phyloP scores from a whole-genome alignment of 1,140 invertebrate genomes.

The Aplysia californica region DNA sequence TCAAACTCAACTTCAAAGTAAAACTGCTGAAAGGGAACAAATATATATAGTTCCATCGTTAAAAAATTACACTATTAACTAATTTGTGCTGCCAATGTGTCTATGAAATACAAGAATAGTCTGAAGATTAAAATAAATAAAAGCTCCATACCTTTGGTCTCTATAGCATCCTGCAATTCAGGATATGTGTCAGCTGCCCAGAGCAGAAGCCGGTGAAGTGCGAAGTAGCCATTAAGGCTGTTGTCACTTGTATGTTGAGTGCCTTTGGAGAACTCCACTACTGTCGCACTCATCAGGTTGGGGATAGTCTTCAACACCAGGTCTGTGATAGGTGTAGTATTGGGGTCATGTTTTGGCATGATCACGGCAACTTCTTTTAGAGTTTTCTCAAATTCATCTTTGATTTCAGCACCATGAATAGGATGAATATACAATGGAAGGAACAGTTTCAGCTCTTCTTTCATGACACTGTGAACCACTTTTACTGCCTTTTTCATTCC shows the following conservation, averaged over 20 bases:
- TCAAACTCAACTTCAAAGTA: too few relatives aligned
- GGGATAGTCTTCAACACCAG: conserved; percentile 53
- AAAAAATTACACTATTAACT: too few relatives aligned
- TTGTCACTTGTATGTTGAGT: conserved; percentile 58
- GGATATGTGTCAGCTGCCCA: conserved; percentile 57
- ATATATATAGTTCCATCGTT: too few relatives aligned
- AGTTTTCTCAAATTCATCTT: conserved; percentile 41
- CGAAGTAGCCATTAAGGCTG: conserved; percentile 54
- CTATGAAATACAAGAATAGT: too few relatives aligned
- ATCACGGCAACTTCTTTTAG: conserved; percentile 42
- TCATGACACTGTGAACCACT: conserved; percentile 50
- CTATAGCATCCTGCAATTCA: conserved; percentile 31
- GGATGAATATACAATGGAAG: conserved; percentile 56
- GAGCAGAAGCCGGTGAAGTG: conserved; percentile 50
- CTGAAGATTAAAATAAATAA: too few relatives aligned
- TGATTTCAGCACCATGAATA: conserved; percentile 42
- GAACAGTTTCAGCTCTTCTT: conserved; percentile 52
- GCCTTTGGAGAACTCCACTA: conserved; percentile 57
- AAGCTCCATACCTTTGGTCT: too few relatives aligned
- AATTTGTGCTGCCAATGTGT: too few relatives aligned
- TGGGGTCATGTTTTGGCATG: conserved; percentile 39
- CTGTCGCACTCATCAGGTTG: conserved; percentile 55
- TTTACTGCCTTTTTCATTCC: conserved; percentile 49
- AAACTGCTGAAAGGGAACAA: too few relatives aligned
- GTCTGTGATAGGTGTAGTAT: conserved; percentile 44